These are phyloP conservation scores for Dasypogon diadema DNA, from an alignment of 2,888 invertebrate species.

Conservation along the genomic window DNA sequence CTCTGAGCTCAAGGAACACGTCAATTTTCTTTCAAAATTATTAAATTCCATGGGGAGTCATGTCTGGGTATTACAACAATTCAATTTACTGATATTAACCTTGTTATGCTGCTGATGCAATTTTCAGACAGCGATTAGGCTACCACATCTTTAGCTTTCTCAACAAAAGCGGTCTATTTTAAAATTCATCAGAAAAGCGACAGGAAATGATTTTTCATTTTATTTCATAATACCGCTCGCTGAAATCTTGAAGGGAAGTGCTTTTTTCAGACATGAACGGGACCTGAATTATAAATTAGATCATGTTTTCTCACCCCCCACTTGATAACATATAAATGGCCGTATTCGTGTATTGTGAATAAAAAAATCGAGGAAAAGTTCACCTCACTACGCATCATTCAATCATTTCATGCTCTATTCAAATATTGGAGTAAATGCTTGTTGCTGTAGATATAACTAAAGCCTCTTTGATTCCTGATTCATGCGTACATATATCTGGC, in stretches of 20 bases:
- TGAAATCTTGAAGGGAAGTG: conserved; percentile 30
- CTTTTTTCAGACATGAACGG: conserved; percentile 8
- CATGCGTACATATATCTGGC: too few relatives aligned
- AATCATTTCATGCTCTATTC: conserved; percentile 25
- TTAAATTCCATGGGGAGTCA: too few relatives aligned
- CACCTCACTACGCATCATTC: neutral
- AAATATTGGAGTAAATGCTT: neutral
- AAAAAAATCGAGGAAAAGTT: neutral
- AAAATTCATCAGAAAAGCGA: conserved; percentile 45
- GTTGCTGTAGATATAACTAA: neutral
- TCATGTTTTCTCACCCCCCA: neutral
- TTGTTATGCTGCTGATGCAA: neutral
- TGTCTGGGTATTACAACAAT: too few relatives aligned
- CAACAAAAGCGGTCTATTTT: conserved; percentile 36
- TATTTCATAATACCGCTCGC: conserved; percentile 41
- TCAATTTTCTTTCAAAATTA: too few relatives aligned
- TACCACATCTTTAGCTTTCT: neutral
- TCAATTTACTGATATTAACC: too few relatives aligned
- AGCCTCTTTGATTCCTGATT: too few relatives aligned
- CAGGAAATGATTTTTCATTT: conserved; percentile 42
- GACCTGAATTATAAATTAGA: conserved; percentile 45
- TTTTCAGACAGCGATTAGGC: neutral
- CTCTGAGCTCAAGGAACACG: too few relatives aligned
- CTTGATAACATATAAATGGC: conserved; percentile 27
- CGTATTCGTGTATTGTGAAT: neutral